Evolutionary conservation across 1,140 invertebrate genomes (phyloP).

Genomic region (Drosophila sechellia): DNA sequence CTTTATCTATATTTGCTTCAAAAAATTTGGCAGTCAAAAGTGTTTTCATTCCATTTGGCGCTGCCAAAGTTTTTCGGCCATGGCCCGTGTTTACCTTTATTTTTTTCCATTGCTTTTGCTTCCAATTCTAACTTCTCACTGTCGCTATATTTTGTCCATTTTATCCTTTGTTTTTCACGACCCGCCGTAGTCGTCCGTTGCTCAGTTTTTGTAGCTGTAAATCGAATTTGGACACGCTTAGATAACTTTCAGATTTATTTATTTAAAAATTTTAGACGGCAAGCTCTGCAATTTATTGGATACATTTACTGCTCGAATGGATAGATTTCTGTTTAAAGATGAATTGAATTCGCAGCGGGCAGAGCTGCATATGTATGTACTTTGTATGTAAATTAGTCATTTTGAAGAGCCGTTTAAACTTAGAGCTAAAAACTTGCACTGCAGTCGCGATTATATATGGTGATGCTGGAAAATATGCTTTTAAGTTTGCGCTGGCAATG

Average conservation of each 20-base stretch:
- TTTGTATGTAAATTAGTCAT: neutral
- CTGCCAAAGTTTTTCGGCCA: slow-evolving; percentile 24
- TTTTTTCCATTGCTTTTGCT: slow-evolving; percentile 12
- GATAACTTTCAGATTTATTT: slow-evolving; percentile 76
- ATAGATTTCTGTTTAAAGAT: slow-evolving; percentile 31
- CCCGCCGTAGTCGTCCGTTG: slow-evolving; percentile 13
- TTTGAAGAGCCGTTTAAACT: neutral
- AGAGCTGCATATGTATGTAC: neutral
- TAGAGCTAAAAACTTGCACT: neutral
- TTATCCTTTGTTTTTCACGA: slow-evolving; percentile 6
- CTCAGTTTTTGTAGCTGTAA: slow-evolving; percentile 56
- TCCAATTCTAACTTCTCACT: slow-evolving; percentile 16
- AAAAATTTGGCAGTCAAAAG: slow-evolving; percentile 20
- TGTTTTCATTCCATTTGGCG: slow-evolving; percentile 34
- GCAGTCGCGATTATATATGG: neutral
- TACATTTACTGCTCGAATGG: slow-evolving; percentile 19
- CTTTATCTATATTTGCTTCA: slow-evolving; percentile 5
- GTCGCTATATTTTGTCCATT: slow-evolving; percentile 26
- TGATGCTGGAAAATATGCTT: neutral
- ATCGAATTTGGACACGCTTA: slow-evolving; percentile 73
- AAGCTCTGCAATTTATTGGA: slow-evolving; percentile 59
- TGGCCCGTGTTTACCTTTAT: slow-evolving; percentile 23
- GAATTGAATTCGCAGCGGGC: slow-evolving; percentile 9
- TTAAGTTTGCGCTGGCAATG: neutral
- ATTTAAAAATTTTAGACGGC: slow-evolving; percentile 62